phyloP scores from a whole-genome alignment of 2,797 vertebrate genomes.

The Falco naumanni region DNA sequence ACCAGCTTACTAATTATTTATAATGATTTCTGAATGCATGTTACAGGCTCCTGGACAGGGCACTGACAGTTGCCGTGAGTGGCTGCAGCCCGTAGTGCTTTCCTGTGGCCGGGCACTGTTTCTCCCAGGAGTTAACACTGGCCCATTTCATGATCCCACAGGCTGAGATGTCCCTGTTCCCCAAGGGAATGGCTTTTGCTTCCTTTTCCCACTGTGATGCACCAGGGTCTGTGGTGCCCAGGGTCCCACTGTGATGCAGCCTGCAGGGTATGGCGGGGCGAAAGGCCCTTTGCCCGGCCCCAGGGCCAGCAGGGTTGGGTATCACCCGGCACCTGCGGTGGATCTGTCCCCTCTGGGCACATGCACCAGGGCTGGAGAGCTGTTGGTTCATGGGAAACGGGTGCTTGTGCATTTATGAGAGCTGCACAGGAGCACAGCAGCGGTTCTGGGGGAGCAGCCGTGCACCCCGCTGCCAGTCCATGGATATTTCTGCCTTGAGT shows the following conservation, averaged over 20 bases:
- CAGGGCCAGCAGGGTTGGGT: rapidly evolving
- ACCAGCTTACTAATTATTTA: conserved; percentile 13
- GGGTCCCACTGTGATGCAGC: background rate
- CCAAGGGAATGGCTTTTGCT: background rate
- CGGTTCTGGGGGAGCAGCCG: background rate
- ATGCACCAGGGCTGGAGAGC: background rate
- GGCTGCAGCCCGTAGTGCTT: background rate
- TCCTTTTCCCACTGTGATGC: background rate
- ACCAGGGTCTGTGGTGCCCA: too few relatives aligned
- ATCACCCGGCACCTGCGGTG: background rate
- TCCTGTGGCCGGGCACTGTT: background rate
- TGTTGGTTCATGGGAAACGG: background rate
- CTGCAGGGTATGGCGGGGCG: background rate
- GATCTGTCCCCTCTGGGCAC: background rate
- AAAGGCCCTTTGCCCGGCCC: background rate
- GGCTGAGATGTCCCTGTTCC: background rate
- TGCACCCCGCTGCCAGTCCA: background rate
- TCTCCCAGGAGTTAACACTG: background rate
- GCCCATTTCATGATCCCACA: too few relatives aligned
- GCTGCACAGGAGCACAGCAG: background rate
- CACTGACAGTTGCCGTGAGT: background rate
- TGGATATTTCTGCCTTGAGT: background rate
- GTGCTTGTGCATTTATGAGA: background rate
- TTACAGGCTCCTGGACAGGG: background rate
- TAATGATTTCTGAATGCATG: conserved; percentile 8